Evolutionary conservation across 2,888 invertebrate genomes (phyloP).

Genomic region (Caenorhabditis sp.): DNA sequence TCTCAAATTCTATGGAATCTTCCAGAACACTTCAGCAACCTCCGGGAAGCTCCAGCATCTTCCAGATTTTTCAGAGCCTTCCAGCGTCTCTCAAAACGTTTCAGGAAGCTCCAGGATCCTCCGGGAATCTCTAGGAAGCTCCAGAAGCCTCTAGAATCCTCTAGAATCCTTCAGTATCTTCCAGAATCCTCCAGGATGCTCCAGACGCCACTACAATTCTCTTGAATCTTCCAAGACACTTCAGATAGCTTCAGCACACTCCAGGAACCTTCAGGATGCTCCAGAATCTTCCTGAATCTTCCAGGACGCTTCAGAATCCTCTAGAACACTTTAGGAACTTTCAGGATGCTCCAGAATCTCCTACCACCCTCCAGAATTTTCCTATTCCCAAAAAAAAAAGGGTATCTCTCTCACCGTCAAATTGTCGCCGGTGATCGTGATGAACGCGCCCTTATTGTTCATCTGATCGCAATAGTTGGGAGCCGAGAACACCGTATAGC

Average conservation of each 20-base stretch:
- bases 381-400: background rate
- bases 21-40: background rate
- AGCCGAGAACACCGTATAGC: conserved; percentile 99
- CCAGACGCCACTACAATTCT: background rate
- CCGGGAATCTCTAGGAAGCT: background rate
- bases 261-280: background rate
- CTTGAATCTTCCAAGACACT: background rate
- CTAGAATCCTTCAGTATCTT: background rate
- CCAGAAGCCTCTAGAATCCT: background rate
- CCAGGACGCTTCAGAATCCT: background rate
- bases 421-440: conserved; percentile 90
- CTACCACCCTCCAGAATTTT: background rate
- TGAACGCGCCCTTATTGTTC: conserved; percentile 98
- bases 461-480: conserved; percentile 97
- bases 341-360: background rate
- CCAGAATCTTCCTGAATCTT: background rate
- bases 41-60: background rate
- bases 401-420: conserved; percentile 69
- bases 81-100: too few relatives aligned
- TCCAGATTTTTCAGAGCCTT: too few relatives aligned
- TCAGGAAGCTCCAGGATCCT: background rate
- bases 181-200: background rate
- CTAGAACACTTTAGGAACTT: background rate
- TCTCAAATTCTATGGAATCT: background rate
- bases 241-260: background rate